These are phyloP conservation scores for Lathronympha strigana DNA, from an alignment of 2,888 invertebrate genomes.

Conservation along the genomic window DNA sequence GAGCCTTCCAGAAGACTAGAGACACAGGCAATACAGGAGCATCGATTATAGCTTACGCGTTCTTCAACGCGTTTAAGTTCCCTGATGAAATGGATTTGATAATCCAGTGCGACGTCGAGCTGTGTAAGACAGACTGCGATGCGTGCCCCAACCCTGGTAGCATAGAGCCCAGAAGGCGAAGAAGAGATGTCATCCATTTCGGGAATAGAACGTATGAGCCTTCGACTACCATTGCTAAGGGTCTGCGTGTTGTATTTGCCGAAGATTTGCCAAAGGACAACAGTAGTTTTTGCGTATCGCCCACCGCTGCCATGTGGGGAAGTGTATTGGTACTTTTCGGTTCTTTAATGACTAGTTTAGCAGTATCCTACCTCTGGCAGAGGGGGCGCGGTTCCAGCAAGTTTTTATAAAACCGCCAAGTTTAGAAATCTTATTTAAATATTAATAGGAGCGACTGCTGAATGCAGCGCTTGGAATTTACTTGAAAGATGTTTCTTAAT, in stretches of 20 bases:
- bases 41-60: slow-evolving; percentile 90
- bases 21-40: slow-evolving; percentile 89
- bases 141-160: slow-evolving; percentile 88
- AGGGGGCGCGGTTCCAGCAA: slow-evolving; percentile 67
- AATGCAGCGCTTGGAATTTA: background rate
- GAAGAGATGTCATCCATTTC: slow-evolving; percentile 73
- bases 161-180: slow-evolving; percentile 75
- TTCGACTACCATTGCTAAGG: slow-evolving; percentile 86
- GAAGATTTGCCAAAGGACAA: slow-evolving; percentile 85
- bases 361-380: slow-evolving; percentile 75
- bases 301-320: slow-evolving; percentile 86
- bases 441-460: slow-evolving; percentile 13
- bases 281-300: slow-evolving; percentile 84
- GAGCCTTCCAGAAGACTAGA: slow-evolving; percentile 91
- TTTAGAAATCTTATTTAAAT: slow-evolving; percentile 24
- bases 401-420: slow-evolving; percentile 53
- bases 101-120: slow-evolving; percentile 92
- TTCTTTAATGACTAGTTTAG: slow-evolving; percentile 81
- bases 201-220: slow-evolving; percentile 83
- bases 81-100: slow-evolving; percentile 93
- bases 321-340: slow-evolving; percentile 85
- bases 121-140: slow-evolving; percentile 92
- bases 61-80: slow-evolving; percentile 93
- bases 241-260: slow-evolving; percentile 87
- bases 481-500: slow-evolving; percentile 17